Percentiles rank a stretch among this genome's conserved stretches.
Evolutionary conservation across 2,888 invertebrate genomes (phyloP).

Genomic region (Loripinus fragilis): DNA sequence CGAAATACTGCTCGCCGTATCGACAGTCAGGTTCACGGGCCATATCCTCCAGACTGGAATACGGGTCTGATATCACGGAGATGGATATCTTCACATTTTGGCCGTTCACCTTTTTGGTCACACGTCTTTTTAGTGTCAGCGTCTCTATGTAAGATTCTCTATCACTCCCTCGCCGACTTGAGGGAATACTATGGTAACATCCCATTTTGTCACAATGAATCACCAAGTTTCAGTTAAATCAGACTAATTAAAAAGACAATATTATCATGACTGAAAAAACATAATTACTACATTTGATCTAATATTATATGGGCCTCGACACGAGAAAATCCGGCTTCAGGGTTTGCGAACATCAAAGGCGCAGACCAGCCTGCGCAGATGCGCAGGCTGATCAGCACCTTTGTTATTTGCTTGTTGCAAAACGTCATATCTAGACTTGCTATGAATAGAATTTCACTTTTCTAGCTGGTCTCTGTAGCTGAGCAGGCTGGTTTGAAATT

Average conservation of each 20-base stretch:
- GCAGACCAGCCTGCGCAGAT: no score
- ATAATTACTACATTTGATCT: no score
- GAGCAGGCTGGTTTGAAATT: no score
- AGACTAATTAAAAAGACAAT: neutral
- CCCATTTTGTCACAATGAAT: slow-evolving; percentile 56
- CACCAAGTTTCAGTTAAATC: neutral
- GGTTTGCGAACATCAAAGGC: no score
- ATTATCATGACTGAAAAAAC: no score
- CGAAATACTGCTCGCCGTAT: slow-evolving; percentile 14
- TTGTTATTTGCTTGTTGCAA: no score
- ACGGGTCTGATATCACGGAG: slow-evolving; percentile 51
- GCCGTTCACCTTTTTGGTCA: slow-evolving; percentile 47
- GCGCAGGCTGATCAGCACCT: no score
- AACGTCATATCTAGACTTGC: no score
- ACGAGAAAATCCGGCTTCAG: no score
- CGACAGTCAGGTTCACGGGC: slow-evolving; percentile 1
- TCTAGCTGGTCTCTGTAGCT: no score
- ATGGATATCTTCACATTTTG: slow-evolving; percentile 56
- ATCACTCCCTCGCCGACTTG: neutral
- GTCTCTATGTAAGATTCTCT: slow-evolving; percentile 55
- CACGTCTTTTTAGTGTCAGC: slow-evolving; percentile 51
- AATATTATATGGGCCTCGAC: no score
- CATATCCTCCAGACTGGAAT: slow-evolving; percentile 42
- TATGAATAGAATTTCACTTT: no score
- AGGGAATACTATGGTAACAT: slow-evolving; percentile 47